phyloP scores from a whole-genome alignment of 2,113 vertebrate species.

The Oreochromis aureus region DNA sequence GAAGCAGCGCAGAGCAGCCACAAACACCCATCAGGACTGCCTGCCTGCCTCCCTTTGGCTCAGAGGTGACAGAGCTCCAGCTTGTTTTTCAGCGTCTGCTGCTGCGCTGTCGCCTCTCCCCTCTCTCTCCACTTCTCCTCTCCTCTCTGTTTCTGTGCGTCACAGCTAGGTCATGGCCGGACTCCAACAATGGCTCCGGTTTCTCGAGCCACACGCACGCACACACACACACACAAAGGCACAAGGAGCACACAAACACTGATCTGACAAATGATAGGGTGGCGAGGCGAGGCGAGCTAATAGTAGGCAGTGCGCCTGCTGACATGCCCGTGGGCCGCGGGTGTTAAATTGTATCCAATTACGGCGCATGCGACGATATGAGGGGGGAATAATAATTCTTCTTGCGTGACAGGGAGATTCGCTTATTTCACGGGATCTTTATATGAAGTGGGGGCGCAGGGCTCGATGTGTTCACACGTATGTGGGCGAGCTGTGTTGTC shows the following conservation, averaged over 20 bases:
- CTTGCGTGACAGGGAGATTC: conserved; percentile 67
- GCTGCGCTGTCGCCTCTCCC: background rate
- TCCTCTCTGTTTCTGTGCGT: conserved; percentile 49
- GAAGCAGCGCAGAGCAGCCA: conserved; percentile 5
- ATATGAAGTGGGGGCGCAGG: conserved; percentile 2
- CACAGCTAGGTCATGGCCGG: conserved; percentile 70
- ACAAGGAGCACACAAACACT: conserved; percentile 37
- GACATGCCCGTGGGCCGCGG: conserved; percentile 69
- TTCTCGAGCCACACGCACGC: conserved; percentile 23
- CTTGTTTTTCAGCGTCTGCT: conserved; percentile 54
- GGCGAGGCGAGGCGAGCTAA: conserved; percentile 63
- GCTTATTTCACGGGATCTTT: conserved; percentile 58
- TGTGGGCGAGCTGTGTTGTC: conserved; percentile 1
- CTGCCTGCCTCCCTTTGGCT: background rate
- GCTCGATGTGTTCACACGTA: conserved; percentile 1
- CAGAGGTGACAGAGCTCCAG: conserved; percentile 38
- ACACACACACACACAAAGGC: background rate
- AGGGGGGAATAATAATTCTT: conserved; percentile 67
- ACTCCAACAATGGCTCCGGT: conserved; percentile 68
- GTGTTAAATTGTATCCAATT: conserved; percentile 79
- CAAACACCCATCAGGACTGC: background rate
- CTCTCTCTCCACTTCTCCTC: background rate
- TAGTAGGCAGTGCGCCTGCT: conserved; percentile 63
- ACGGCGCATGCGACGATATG: conserved; percentile 63
- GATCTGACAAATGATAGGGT: conserved; percentile 67